Percentiles rank a stretch among this genome's conserved stretches.
Conservation (phyloP, 2,888 invertebrate species). For the Syritta pipiens region DNA sequence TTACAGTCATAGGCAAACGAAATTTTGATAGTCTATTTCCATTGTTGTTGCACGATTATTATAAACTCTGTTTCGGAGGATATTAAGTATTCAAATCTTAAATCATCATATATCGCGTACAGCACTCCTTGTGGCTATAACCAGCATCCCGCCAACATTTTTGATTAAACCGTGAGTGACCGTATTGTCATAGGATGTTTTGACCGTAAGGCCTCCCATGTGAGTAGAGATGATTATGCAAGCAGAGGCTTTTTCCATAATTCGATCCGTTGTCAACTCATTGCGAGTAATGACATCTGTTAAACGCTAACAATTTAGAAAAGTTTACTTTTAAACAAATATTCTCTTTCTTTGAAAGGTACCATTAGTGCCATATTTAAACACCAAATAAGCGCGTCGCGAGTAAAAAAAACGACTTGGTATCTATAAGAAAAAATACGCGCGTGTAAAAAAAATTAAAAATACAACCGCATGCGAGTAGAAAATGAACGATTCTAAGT, state of each 20-base stretch:
- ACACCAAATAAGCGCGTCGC: no score
- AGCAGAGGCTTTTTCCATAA: slow-evolving; percentile 73
- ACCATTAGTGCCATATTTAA: no score
- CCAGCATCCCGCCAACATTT: slow-evolving; percentile 73
- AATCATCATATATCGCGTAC: slow-evolving; percentile 76
- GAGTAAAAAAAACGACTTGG: no score
- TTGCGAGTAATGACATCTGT: slow-evolving; percentile 72
- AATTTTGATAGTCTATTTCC: no score
- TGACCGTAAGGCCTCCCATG: slow-evolving; percentile 71
- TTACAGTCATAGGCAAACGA: no score
- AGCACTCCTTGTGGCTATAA: slow-evolving; percentile 73
- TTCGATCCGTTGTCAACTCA: slow-evolving; percentile 73
- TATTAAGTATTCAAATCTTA: slow-evolving; percentile 76
- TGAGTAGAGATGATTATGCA: slow-evolving; percentile 74
- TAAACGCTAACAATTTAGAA: background rate
- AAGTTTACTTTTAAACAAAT: no score
- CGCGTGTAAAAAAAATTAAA: no score
- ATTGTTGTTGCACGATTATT: slow-evolving; percentile 75
- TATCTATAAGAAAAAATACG: no score
- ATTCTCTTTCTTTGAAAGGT: no score
- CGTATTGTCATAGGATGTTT: slow-evolving; percentile 75
- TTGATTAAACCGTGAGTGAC: slow-evolving; percentile 74
- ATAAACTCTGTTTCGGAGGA: slow-evolving; percentile 76
- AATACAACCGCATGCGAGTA: no score
- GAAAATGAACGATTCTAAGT: no score